Conservation (phyloP, 2,888 invertebrate genomes). For the Metalampra italica region DNA sequence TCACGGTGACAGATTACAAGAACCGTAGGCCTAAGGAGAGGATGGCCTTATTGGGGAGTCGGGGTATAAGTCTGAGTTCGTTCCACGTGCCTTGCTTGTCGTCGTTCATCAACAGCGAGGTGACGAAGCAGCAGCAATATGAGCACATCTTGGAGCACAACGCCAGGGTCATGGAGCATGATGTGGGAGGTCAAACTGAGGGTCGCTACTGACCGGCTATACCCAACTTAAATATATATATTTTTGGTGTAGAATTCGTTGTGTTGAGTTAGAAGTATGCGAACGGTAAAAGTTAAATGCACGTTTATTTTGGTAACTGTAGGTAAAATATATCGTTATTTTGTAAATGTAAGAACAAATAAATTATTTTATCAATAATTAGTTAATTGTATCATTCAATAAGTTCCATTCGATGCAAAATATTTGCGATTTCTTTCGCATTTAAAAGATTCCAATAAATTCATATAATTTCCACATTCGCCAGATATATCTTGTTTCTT, state of each 20-base stretch:
- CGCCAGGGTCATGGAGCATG: background rate
- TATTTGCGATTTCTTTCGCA: no score
- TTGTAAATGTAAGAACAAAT: constrained; percentile 35
- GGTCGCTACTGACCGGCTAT: constrained; percentile 6
- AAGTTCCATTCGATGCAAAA: no score
- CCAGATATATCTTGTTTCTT: no score
- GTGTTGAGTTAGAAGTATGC: constrained; percentile 21
- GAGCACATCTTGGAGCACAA: constrained; percentile 22
- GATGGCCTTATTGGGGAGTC: constrained; percentile 31
- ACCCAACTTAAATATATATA: constrained; percentile 18
- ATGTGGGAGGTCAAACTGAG: background rate
- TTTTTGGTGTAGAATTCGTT: constrained; percentile 36
- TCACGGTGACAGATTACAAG: constrained; percentile 34
- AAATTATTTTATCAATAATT: constrained; percentile 24
- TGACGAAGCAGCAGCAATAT: constrained; percentile 43
- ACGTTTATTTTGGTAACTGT: constrained; percentile 46
- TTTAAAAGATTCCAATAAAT: no score
- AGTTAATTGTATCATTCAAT: background rate
- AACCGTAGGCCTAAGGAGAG: constrained; percentile 49
- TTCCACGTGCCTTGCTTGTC: constrained; percentile 64
- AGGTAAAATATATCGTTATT: constrained; percentile 60
- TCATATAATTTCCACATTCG: no score
- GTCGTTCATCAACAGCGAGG: constrained; percentile 55
- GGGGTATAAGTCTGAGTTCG: constrained; percentile 60
- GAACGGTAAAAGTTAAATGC: constrained; percentile 25